phyloP scores from a whole-genome alignment of 1,140 invertebrate species.

The Ceratitis capitata region DNA sequence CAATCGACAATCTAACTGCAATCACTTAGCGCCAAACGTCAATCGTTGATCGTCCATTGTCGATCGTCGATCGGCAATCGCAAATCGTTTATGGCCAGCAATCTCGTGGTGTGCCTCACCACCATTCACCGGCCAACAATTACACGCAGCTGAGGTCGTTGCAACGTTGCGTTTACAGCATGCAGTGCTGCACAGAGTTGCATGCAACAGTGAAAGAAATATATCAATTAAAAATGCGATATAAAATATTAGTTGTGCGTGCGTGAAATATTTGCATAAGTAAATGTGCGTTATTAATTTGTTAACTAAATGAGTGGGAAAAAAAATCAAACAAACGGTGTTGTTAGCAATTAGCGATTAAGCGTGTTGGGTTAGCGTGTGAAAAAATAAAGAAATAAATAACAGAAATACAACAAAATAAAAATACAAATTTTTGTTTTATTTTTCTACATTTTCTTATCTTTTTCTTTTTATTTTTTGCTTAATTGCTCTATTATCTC shows the following conservation, averaged over 20 bases:
- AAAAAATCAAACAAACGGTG: no score
- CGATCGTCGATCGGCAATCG: not conserved
- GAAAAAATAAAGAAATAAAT: not conserved
- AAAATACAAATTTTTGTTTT: no score
- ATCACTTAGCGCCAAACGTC: not conserved
- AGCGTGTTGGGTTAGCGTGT: not conserved
- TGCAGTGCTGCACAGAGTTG: not conserved
- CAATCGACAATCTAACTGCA: not conserved
- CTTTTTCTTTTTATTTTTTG: not conserved
- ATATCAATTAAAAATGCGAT: not conserved
- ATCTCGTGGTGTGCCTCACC: not conserved
- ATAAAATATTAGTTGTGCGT: not conserved
- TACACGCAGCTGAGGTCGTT: not conserved
- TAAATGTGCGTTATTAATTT: constrained; percentile 2
- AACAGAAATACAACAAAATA: no score
- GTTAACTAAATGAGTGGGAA: not conserved
- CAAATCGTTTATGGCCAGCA: not conserved
- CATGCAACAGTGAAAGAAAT: not conserved
- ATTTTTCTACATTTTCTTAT: not conserved
- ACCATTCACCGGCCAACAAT: not conserved
- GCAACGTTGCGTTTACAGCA: not conserved
- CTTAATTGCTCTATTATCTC: not conserved
- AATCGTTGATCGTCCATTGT: not conserved
- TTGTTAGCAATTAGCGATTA: not conserved
- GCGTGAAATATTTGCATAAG: not conserved